Base-by-base conservation (phyloP, 2,113 vertebrate genomes). In the Corvus cornix region DNA sequence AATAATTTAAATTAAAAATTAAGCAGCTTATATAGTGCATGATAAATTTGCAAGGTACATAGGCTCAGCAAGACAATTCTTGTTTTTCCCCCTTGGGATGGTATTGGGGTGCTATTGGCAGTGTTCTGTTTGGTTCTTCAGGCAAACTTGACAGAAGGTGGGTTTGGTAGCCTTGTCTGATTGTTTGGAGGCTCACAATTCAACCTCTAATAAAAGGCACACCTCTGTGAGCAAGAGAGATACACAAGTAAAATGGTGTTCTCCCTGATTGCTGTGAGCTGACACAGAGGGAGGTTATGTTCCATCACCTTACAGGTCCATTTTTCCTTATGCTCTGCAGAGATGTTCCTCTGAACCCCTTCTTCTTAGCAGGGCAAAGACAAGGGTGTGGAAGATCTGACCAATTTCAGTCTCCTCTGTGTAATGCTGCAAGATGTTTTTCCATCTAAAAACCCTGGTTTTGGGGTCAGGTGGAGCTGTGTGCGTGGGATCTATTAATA, bases 201-300 rank as follows among this genome's bases (percentile, higher is more conserved):
- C 46, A 77, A 5, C 14, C 30, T 70, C 19, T 64, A 28, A 85
- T 17, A 39, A 70, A 83, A 77, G 52, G 1, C 17, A 56, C 1
- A 2, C 8, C n/a, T 56, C 20, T 72, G 39, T 30, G 24, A 86
- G 22, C 55, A 55, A 15, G 37, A 37, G 1, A 66, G 49, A 20
- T 48, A 13, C 1, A 0, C 13, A 27, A 2, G 1, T 27, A 63
- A 33, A 56, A 63, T 17, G 10, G 24, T 23, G 27, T 30, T 59
- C 7, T 28, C 48, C n/a, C 43, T 1, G 1, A 22, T 11, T 77
- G 30, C 55, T 0, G 0, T 39, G 46, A 62, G 58, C 37, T 72
- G 56, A 19, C 0, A 0, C 35, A 49, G 56, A 46, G 17, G 6
- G 13, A 51, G 4, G 13, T 37, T 73, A 64, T 86, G 39, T 44